These are phyloP conservation scores for Eleginops maclovinus DNA, from an alignment of 2,113 vertebrate genomes.

Conservation along the genomic window DNA sequence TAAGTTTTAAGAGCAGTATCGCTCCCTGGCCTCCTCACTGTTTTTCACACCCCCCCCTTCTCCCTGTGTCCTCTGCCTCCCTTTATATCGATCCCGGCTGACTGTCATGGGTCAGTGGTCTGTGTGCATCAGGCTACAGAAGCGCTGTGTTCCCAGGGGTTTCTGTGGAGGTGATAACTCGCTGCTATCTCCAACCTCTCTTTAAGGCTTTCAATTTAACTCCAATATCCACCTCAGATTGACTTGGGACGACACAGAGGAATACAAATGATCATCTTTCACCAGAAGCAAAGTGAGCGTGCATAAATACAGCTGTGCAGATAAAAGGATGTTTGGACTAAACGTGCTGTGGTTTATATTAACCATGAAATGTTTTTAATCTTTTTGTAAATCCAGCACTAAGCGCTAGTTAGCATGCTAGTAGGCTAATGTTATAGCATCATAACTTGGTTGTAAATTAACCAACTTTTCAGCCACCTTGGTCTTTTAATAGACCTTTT, in stretches of 20 bases:
- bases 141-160: constrained; percentile 59
- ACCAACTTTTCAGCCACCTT: no score
- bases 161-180: constrained; percentile 73
- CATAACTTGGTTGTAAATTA: no score
- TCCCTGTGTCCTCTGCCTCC: constrained; percentile 63
- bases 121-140: constrained; percentile 69
- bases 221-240: constrained; percentile 68
- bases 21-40: constrained; percentile 64
- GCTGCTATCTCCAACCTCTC: constrained; percentile 68
- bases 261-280: constrained; percentile 53
- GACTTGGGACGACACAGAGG: constrained; percentile 66
- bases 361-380: neutral
- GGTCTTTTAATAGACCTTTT: no score
- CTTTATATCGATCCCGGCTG: constrained; percentile 80
- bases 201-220: constrained; percentile 79
- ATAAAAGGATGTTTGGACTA: neutral
- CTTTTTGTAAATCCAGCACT: constrained; percentile 7
- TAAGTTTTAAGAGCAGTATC: constrained; percentile 78
- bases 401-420: no score
- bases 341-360: neutral
- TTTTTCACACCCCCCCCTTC: constrained; percentile 34
- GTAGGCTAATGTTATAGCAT: no score
- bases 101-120: constrained; percentile 83
- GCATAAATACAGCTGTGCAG: constrained; percentile 3
- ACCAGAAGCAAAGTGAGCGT: constrained; percentile 2